Percentiles rank a stretch among this genome's conserved stretches.
These are phyloP conservation scores for Parazoanthus atlanticus DNA, from an alignment of 92 coral and sea anemone genomes.

Conservation along the genomic window DNA sequence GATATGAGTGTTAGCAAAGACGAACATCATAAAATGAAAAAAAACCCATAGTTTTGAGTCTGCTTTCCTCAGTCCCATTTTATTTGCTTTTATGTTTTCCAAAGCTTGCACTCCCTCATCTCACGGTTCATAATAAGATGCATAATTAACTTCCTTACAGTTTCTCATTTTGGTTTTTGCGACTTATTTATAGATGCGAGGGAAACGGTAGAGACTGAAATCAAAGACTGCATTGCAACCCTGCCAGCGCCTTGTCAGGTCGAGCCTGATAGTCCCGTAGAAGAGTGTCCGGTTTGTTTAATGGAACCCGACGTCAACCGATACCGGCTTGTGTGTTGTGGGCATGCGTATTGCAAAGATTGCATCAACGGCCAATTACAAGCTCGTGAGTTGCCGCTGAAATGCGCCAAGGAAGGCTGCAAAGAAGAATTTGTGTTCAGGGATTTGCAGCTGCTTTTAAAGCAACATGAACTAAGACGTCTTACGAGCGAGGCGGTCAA, in stretches of 20 bases:
- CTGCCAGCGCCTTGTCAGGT: slow-evolving; percentile 26
- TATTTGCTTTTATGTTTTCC: too few species aligned
- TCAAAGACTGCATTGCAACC: slow-evolving; percentile 46
- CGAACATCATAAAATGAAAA: too few species aligned
- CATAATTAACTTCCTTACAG: not conserved
- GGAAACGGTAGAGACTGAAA: slow-evolving; percentile 26
- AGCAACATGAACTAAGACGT: slow-evolving; percentile 47
- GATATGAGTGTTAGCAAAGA: too few species aligned
- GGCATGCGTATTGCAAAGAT: slow-evolving; percentile 77
- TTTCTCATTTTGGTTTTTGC: not conserved
- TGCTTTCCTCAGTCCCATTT: too few species aligned
- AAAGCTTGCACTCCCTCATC: too few species aligned
- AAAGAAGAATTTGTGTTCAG: slow-evolving; percentile 55
- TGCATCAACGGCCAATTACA: slow-evolving; percentile 69
- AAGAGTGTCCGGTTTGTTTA: slow-evolving; percentile 81
- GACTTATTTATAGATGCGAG: slow-evolving; percentile 43
- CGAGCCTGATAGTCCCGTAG: not conserved
- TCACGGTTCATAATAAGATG: too few species aligned
- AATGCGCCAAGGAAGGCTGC: slow-evolving; percentile 71
- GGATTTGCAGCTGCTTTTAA: slow-evolving; percentile 61
- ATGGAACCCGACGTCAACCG: slow-evolving; percentile 60
- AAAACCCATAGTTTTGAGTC: too few species aligned
- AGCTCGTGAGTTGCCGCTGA: slow-evolving; percentile 74
- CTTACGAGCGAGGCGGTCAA: slow-evolving; percentile 53
- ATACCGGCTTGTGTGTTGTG: slow-evolving; percentile 83